These are phyloP conservation scores for Ectemnius lituratus DNA, from an alignment of 2,888 invertebrate genomes.

Conservation along the genomic window DNA sequence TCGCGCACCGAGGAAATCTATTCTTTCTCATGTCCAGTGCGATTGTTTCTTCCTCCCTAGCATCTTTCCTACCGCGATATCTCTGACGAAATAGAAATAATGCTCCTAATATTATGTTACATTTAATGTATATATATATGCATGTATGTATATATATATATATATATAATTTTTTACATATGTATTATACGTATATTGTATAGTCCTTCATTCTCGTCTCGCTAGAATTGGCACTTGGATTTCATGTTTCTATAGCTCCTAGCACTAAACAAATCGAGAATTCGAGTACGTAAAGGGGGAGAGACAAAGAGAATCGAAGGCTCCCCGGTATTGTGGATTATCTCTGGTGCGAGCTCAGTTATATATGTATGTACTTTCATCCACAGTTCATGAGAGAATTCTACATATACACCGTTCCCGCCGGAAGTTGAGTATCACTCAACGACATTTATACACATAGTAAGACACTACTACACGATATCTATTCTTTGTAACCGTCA, in stretches of 20 bases:
- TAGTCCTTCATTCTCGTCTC: constrained; percentile 65
- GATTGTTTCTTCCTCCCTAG: constrained; percentile 19
- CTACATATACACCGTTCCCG: constrained; percentile 8
- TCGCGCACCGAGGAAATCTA: constrained; percentile 6
- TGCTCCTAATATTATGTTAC: constrained; percentile 51
- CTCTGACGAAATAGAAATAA: constrained; percentile 44
- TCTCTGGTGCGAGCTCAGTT: constrained; percentile 1
- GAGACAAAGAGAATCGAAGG: constrained; percentile 10
- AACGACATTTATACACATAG: constrained; percentile 25
- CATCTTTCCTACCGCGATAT: constrained; percentile 30
- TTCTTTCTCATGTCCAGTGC: neutral
- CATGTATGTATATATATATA: constrained; percentile 13
- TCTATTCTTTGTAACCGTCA: constrained; percentile 11
- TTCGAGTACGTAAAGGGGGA: constrained; percentile 12
- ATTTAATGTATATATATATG: constrained; percentile 40
- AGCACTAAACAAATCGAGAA: constrained; percentile 28
- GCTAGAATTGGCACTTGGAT: constrained; percentile 72
- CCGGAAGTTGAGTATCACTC: constrained; percentile 25
- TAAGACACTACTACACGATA: constrained; percentile 41
- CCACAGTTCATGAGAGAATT: constrained; percentile 14
- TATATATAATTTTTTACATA: constrained; percentile 14
- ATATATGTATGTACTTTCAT: constrained; percentile 1
- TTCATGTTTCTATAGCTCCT: constrained; percentile 39
- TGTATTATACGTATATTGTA: constrained; percentile 41
- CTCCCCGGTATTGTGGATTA: constrained; percentile 12